A percentile compares a stretch with the other conserved stretches of the same genome.
Evolutionary conservation across 1,140 invertebrate species (phyloP).

Genomic region (Drosophila varians): DNA sequence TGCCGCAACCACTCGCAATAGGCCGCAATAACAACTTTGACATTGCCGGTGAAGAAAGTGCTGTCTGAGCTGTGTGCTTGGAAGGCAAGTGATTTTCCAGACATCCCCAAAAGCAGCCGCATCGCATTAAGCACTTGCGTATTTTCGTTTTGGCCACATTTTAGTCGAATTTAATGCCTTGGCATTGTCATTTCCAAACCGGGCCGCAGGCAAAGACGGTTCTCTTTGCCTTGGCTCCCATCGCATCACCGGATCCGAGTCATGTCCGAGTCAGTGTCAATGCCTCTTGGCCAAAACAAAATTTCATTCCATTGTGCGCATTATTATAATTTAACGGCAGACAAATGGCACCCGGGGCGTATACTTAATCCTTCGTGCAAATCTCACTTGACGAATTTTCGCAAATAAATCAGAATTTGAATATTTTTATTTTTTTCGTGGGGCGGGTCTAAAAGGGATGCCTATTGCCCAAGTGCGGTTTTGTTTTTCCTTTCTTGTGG

Average conservation of each 20-base stretch:
- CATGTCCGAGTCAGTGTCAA: slow-evolving; percentile 24
- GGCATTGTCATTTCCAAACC: slow-evolving; percentile 24
- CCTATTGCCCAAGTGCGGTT: background rate
- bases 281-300: slow-evolving; percentile 49
- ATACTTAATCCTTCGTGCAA: slow-evolving; percentile 38
- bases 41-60: slow-evolving; percentile 48
- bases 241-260: slow-evolving; percentile 1
- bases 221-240: background rate
- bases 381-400: slow-evolving; percentile 64
- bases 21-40: slow-evolving; percentile 47
- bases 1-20: slow-evolving; percentile 26
- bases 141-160: slow-evolving; percentile 39
- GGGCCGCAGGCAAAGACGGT: slow-evolving; percentile 25
- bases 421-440: slow-evolving; percentile 39
- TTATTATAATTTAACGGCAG: slow-evolving; percentile 47
- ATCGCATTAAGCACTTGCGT: slow-evolving; percentile 36
- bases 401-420: slow-evolving; percentile 67
- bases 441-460: slow-evolving; percentile 21
- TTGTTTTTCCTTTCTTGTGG: slow-evolving; percentile 7
- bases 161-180: slow-evolving; percentile 60
- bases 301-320: slow-evolving; percentile 47
- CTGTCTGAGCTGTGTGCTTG: background rate
- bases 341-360: slow-evolving; percentile 23
- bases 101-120: slow-evolving; percentile 37
- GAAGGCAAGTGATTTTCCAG: slow-evolving; percentile 34